These are phyloP conservation scores for Pempheris klunzingeri DNA, from an alignment of 2,797 vertebrate species.

Conservation along the genomic window DNA sequence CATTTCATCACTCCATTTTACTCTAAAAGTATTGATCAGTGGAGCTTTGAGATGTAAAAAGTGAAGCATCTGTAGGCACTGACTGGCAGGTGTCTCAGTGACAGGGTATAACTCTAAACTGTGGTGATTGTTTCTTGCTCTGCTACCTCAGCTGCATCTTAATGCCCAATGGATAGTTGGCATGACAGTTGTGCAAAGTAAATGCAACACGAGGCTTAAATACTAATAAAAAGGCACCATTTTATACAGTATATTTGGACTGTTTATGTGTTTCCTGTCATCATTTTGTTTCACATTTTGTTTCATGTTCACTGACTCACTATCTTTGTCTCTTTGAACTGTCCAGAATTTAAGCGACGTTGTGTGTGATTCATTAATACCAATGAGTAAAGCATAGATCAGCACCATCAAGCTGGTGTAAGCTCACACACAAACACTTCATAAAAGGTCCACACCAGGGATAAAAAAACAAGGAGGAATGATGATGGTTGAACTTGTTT, in stretches of 20 bases:
- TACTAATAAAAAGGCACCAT: neutral
- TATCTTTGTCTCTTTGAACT: constrained; percentile 58
- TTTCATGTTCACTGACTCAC: constrained; percentile 43
- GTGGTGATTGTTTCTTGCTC: neutral
- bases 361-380: constrained; percentile 60
- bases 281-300: constrained; percentile 39
- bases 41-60: too few species aligned
- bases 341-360: constrained; percentile 24
- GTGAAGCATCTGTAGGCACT: neutral
- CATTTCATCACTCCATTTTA: neutral
- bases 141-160: neutral
- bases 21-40: neutral
- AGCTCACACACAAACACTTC: constrained; percentile 9
- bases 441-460: constrained; percentile 4
- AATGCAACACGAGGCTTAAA: neutral
- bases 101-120: neutral
- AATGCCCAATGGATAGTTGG: neutral
- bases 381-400: constrained; percentile 46
- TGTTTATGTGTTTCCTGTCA: constrained; percentile 20
- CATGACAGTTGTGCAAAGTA: neutral
- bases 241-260: neutral
- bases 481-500: constrained; percentile 42
- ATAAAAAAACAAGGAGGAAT: constrained; percentile 27
- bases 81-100: constrained; percentile 15
- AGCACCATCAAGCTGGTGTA: constrained; percentile 45